Base-by-base conservation (phyloP, 1,140 invertebrate species). In the Microplitis demolitor region DNA sequence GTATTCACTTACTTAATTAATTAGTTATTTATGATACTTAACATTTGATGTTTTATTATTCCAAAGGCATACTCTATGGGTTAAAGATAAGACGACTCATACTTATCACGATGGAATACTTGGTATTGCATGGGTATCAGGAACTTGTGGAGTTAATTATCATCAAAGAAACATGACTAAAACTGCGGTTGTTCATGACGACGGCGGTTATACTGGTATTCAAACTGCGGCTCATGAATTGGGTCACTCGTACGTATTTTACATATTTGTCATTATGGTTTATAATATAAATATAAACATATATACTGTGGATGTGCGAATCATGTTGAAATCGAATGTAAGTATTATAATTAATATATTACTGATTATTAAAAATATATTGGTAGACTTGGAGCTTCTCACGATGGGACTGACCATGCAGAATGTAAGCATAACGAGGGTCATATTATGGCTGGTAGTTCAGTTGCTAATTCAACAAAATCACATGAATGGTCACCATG, bases 141-240 rank as follows among this genome's bases (percentile, higher is more conserved):
- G 33, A 13, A 34, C 33, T 39, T 63, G 35, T 39, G 4, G 5
- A 9, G 3, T 16, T 34, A 8, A 3, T 4, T 8, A 39, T n/a
- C 1, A 39, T 35, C 3, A 14, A 5, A 3, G 4, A 16, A 63
- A 1, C n/a, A 37, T 63, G 34, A 3, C 3, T n/a, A 63, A 63
- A 4, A 33, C 35, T n/a, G 61, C 33, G 3, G 1, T 63, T 3
- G 13, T 63, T 37, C 8, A 37, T 2, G 67, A 69, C 60, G 9
- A 13, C 1, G 53, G n/a, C n/a, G 34, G 13, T 37, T 69, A 39
- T 24, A 33, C 8, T 11, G 67, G 54, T 24, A 60, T 69, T 45
- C 34, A 69, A 4, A 69, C 67, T 11, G 67, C 67, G 14, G 54
- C 54, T 11, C 67, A 69, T 45, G 67, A 69, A 24, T 54, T 69